Conservation (phyloP, 2,888 invertebrate species). For the Ornithoptera alexandrae region DNA sequence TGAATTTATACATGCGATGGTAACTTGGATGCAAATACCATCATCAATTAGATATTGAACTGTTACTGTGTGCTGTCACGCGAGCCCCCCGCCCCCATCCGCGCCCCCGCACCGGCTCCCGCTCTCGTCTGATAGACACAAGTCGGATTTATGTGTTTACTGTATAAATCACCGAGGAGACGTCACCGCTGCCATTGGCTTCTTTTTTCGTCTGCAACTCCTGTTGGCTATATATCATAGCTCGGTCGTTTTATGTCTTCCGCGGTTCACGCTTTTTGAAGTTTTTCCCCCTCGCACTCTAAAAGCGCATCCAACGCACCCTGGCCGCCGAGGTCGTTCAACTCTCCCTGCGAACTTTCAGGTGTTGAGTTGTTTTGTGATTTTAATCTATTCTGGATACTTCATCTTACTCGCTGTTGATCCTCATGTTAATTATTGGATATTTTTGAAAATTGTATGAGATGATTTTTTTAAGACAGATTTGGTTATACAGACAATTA, state of each 20-base stretch:
- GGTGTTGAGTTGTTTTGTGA: neutral
- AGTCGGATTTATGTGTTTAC: conserved; percentile 81
- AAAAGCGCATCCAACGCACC: conserved; percentile 12
- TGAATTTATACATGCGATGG: neutral
- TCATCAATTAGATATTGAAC: neutral
- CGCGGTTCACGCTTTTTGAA: conserved; percentile 46
- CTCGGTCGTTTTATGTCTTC: conserved; percentile 59
- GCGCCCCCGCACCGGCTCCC: conserved; percentile 9
- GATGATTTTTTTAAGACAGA: no score
- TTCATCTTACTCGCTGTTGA: neutral
- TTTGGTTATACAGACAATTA: no score
- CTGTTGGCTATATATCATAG: conserved; percentile 64
- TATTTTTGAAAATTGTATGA: neutral
- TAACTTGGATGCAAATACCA: neutral
- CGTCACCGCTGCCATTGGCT: conserved; percentile 51
- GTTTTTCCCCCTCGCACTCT: conserved; percentile 15
- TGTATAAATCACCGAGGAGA: conserved; percentile 70
- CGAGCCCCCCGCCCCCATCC: neutral
- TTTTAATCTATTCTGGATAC: neutral
- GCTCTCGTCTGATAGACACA: conserved; percentile 63
- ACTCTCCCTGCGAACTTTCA: conserved; percentile 2
- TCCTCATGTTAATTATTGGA: neutral
- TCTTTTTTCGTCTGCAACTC: conserved; percentile 64
- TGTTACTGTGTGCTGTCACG: neutral
- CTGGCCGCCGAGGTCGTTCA: conserved; percentile 20